Evolutionary conservation across 2,113 vertebrate genomes (phyloP), one percentile per base, ranked within the genome.

Genomic region (Pao palembangensis): DNA sequence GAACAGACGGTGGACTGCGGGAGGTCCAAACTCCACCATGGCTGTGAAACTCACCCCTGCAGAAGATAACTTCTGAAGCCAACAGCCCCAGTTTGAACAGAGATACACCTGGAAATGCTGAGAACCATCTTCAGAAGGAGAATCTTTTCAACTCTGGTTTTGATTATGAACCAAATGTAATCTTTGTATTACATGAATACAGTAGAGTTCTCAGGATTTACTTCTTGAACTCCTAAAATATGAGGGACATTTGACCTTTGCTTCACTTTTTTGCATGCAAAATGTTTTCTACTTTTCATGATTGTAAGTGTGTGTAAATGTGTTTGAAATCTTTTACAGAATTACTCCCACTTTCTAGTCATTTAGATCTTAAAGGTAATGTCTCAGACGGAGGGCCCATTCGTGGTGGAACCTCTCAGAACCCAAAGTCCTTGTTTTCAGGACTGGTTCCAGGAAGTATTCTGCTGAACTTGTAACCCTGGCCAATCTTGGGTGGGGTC

Each of bases 381-480:
- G 88, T 99, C 82, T 99, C 96, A 0, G 98, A 99, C 0, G 97
- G 97, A 0, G 97, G 97, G 0, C 96, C 96, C 0, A 96, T 96
- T n/a, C n/a, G n/a, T n/a, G n/a, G 0, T 96, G 96, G 88, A 99
- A 99, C 62, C n/a, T n/a, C 96, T 92, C 56, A 99, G 89, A 31
- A 94, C 28, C 96, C 97, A 0, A 99, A 99, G 90, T 99, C 97
- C 76, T 93, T 94, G 89, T 97, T 98, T 90, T 96, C 96, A 0
- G 91, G 81, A 42, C 95, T 94, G 96, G 94, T 80, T 98, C 97
- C 6, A 98, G 91, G 89, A 98, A 98, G 86, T 99, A 99, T 88
- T 99, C 94, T 98, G 87, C 98, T 98, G 82, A 99, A 99, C 78
- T 99, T 98, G 88, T 98, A 99, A 75, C 96, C 96, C 83, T 99